A percentile compares a stretch with the other conserved stretches of the same genome.
These are phyloP conservation scores for Onychostoma macrolepis DNA, from an alignment of 2,113 vertebrate species.

Conservation along the genomic window DNA sequence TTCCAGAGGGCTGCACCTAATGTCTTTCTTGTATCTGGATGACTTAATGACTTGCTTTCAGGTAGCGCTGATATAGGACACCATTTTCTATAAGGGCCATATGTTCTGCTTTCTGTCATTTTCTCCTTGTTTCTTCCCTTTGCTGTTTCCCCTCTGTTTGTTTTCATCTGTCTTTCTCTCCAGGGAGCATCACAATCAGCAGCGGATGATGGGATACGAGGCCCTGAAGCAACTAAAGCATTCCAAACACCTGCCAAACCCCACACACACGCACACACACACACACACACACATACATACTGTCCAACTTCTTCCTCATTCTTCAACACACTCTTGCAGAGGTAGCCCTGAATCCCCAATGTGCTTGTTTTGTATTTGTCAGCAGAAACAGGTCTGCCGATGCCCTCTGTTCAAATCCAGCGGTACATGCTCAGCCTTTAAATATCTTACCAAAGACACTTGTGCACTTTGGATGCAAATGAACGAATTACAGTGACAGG, in stretches of 20 bases:
- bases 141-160: conserved; percentile 21
- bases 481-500: conserved; percentile 29
- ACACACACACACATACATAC: conserved; percentile 1
- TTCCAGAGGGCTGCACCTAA: background rate
- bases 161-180: conserved; percentile 47
- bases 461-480: conserved; percentile 50
- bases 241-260: conserved; percentile 49
- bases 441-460: conserved; percentile 40
- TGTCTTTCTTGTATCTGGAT: background rate
- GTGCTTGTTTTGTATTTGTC: conserved; percentile 43
- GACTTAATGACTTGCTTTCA: background rate
- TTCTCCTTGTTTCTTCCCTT: background rate
- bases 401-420: conserved; percentile 38
- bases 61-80: background rate
- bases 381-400: conserved; percentile 49
- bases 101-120: conserved; percentile 1
- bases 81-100: background rate
- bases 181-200: conserved; percentile 46
- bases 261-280: conserved; percentile 2
- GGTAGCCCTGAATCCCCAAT: conserved; percentile 50
- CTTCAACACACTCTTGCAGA: background rate
- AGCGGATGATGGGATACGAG: conserved; percentile 39
- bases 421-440: conserved; percentile 46
- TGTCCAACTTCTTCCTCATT: conserved; percentile 26
- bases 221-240: conserved; percentile 40